phyloP scores from a whole-genome alignment of 1,140 invertebrate species.

The Laupala kohalensis region DNA sequence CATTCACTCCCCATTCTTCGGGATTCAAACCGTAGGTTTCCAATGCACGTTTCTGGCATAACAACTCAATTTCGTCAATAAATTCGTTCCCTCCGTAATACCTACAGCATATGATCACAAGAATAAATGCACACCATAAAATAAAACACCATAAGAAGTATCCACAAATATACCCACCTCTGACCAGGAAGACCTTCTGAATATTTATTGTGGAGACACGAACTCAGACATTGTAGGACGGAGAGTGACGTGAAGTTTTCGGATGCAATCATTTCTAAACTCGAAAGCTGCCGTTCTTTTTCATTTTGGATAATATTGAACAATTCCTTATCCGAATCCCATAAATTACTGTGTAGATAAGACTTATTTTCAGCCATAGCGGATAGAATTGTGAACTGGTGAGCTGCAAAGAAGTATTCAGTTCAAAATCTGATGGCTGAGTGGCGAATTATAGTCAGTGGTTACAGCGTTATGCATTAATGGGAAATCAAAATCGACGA shows the following conservation, averaged over 20 bases:
- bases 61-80: slow-evolving; percentile 85
- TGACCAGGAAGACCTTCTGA: slow-evolving; percentile 86
- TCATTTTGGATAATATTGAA: slow-evolving; percentile 73
- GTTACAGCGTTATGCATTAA: too few species aligned
- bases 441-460: too few species aligned
- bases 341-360: too few species aligned
- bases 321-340: slow-evolving; percentile 71
- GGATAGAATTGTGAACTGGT: too few species aligned
- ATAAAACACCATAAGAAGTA: background rate
- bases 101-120: slow-evolving; percentile 31
- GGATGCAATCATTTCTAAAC: slow-evolving; percentile 92
- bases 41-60: slow-evolving; percentile 78
- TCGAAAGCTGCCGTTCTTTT: slow-evolving; percentile 68
- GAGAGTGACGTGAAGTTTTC: slow-evolving; percentile 94
- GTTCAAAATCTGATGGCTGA: too few species aligned
- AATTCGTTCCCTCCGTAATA: slow-evolving; percentile 95
- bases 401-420: too few species aligned
- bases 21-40: slow-evolving; percentile 71
- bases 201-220: slow-evolving; percentile 95
- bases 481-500: too few species aligned
- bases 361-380: too few species aligned
- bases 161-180: slow-evolving; percentile 39
- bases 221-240: slow-evolving; percentile 80
- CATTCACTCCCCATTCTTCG: slow-evolving; percentile 93
- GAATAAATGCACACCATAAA: background rate